These are phyloP conservation scores for Uloborus plumipes DNA, from an alignment of 2,888 invertebrate genomes.

Conservation along the genomic window DNA sequence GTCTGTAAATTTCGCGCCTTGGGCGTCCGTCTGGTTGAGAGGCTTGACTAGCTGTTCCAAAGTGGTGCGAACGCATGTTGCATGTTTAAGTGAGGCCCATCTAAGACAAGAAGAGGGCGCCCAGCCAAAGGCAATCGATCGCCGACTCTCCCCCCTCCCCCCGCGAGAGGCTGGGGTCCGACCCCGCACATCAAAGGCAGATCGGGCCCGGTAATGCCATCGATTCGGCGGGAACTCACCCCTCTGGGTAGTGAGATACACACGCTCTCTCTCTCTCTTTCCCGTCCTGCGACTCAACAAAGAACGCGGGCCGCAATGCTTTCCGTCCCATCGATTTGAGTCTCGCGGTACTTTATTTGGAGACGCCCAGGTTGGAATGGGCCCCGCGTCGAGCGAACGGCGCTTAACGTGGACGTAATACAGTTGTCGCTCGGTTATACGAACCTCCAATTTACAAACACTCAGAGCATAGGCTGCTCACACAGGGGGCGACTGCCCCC, in stretches of 20 bases:
- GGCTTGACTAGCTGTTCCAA: background rate
- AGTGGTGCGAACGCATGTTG: constrained; percentile 6
- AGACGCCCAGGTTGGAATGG: no score
- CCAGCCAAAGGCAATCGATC: constrained; percentile 38
- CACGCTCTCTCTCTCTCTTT: constrained; percentile 3
- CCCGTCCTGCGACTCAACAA: constrained; percentile 21
- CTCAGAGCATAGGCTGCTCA: no score
- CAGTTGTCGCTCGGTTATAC: no score
- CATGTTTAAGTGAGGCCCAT: constrained; percentile 25
- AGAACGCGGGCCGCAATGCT: constrained; percentile 8
- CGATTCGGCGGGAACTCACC: constrained; percentile 25
- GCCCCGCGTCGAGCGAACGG: no score
- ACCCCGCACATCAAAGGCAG: constrained; percentile 41
- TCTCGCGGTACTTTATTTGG: no score
- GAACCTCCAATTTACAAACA: no score
- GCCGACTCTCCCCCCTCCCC: constrained; percentile 8
- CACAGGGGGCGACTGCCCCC: no score
- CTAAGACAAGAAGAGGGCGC: constrained; percentile 33
- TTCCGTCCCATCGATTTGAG: background rate
- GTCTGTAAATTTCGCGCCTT: no score
- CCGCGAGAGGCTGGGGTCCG: constrained; percentile 9
- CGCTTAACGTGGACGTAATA: no score
- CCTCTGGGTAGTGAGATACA: background rate
- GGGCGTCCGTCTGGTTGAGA: no score
- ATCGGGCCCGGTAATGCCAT: constrained; percentile 33